Evolutionary conservation across 2,888 invertebrate genomes (phyloP), one percentile per base, ranked within the genome.

Genomic region (Himalopsyche tibetana): DNA sequence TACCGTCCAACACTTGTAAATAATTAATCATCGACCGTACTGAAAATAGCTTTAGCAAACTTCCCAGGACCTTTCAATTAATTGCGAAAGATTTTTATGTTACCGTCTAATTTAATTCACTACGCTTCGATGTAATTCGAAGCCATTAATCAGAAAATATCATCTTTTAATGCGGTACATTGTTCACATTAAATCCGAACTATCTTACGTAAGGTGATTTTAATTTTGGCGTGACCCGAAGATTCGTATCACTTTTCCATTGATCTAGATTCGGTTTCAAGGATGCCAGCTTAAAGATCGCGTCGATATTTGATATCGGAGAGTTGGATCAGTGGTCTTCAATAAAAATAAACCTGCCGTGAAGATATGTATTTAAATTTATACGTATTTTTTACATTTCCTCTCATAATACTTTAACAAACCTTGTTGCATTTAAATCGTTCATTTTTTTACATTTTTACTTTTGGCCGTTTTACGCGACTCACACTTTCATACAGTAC

Each of bases 191-290:
- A 63, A 63, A 19, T 63, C 63, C 4, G 63, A 19, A 19, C 6
- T 19, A 15, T 28, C 6, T 63, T 63, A 15, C 63, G 63, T 56
- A 56, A 56, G 51, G 19, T 19, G 63, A 63, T 63, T 63, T 63
- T 19, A 63, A 63, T 63, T 63, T 63, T 63, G 19, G 19, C 63
- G 19, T 63, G 19, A 63, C 63, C 63, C 15, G 63, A 63, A 63
- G 63, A 63, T n/a, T 28, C 28, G 28, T 63, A 63, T 63, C 63
- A 28, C 63, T 63, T 63, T 19, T 63, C 8, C 63, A 19, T 63
- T 63, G 63, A 63, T 63, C 63, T 63, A 63, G 63, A 63, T 63
- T 63, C 63, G 63, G 63, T 19, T 63, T 63, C 63, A 63, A 63
- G 63, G 63, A 63, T 63, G 28, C 63, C 63, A 63, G 19, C 63